Evolutionary conservation across 2,113 vertebrate species (phyloP), one percentile per base, ranked within the genome.

Genomic region (Coracopsis vasa): DNA sequence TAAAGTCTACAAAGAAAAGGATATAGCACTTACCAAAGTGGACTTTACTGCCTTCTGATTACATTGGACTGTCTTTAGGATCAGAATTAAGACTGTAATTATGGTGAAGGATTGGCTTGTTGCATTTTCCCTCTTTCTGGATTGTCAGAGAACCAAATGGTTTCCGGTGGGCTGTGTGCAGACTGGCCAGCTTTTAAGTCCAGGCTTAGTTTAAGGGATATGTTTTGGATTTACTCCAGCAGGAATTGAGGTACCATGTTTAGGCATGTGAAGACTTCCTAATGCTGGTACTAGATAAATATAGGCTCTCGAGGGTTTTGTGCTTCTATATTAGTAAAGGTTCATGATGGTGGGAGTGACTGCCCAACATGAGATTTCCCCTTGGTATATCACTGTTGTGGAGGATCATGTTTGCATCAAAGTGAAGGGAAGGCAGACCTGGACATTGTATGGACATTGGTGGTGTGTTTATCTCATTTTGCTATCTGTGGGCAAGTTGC

Each of bases 371-470:
- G 44, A 45, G 24, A 21, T 65, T 69, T 56, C 19, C 5, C 48
- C 11, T 6, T 0, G 1, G 6, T 10, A 3, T 14, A 3, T 28
- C 58, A 45, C 65, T 33, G 11, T n/a, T 83, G 39, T 35, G 25
- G 25, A 51, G 39, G 65, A 10, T 15, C 9, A 19, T 60, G 64
- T 45, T 65, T 60, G 21, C 27, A 17, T 33, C 21, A 28, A 37
- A 65, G 31, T 5, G 21, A 84, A 33, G 41, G 29, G 45, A 58
- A 84, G 19, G n/a, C 27, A 42, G 47, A 28, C 12, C 51, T 70
- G 62, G 39, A 16, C 4, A 1, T 31, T 27, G 21, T 0, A 7
- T 51, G 56, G 39, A 35, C 10, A 1, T 51, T 45, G 44, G 35
- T 77, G 71, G 13, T 0, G 0, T 29, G 50, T 71, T 65, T 41